A percentile compares a stretch with the other conserved stretches of the same genome.
Conservation (phyloP, 1,140 invertebrate species). For the Brachionus rotundiformis region DNA sequence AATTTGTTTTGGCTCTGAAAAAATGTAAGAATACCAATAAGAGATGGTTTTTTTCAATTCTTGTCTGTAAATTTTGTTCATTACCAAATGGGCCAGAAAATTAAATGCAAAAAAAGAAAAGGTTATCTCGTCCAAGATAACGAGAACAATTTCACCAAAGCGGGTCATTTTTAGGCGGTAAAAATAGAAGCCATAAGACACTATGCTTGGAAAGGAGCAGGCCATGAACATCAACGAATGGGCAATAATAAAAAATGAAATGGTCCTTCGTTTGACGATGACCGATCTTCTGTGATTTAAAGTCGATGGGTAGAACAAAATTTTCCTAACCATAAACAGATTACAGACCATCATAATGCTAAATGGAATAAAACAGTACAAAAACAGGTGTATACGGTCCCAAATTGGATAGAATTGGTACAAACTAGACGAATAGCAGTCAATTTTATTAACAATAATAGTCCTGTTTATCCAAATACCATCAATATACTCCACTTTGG, state of each 20-base stretch:
- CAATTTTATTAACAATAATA: not conserved
- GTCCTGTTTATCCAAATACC: not conserved
- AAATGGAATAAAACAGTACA: slow-evolving; percentile 40
- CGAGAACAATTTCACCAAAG: not conserved
- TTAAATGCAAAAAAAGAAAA: slow-evolving; percentile 42
- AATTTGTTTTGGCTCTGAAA: not conserved
- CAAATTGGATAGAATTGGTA: slow-evolving; percentile 26
- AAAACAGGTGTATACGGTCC: slow-evolving; percentile 30
- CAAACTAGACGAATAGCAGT: slow-evolving; percentile 37
- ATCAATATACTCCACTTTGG: not conserved
- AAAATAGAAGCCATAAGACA: slow-evolving; percentile 17
- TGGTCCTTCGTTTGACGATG: not conserved
- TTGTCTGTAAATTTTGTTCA: slow-evolving; percentile 11
- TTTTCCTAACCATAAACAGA: slow-evolving; percentile 24
- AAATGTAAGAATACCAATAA: not conserved
- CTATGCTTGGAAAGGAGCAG: not conserved
- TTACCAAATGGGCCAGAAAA: slow-evolving; percentile 20
- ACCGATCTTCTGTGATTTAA: not conserved
- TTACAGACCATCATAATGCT: slow-evolving; percentile 23
- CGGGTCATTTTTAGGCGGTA: not conserved
- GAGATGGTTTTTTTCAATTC: slow-evolving; percentile 18
- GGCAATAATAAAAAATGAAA: slow-evolving; percentile 13
- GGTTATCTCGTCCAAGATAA: not conserved
- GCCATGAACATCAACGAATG: slow-evolving; percentile 22
- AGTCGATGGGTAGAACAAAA: not conserved